phyloP scores from a whole-genome alignment of 2,113 vertebrate genomes.

The Pholis gunnellus region DNA sequence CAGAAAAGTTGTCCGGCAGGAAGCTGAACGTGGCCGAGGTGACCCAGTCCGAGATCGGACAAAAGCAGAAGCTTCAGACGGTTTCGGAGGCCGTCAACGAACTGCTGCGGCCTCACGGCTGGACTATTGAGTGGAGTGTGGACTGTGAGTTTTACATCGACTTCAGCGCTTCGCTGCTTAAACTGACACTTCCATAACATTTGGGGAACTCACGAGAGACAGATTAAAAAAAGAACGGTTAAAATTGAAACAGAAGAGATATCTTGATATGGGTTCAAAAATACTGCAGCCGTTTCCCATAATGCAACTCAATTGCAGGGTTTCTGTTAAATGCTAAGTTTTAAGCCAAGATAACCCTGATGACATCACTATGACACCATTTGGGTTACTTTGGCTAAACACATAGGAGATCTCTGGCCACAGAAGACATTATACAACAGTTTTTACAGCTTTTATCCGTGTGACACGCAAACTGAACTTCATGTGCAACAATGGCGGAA shows the following conservation, averaged over 20 bases:
- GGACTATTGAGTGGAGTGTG: slow-evolving; percentile 92
- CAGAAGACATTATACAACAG: neutral
- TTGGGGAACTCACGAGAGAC: neutral
- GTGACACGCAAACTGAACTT: neutral
- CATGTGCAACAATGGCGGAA: neutral
- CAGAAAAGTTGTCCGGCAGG: slow-evolving; percentile 91
- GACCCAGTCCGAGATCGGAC: slow-evolving; percentile 95
- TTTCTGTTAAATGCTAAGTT: neutral
- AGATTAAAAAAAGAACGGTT: neutral
- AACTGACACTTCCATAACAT: neutral
- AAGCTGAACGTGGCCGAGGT: slow-evolving; percentile 97
- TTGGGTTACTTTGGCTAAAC: neutral
- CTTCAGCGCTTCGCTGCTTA: neutral
- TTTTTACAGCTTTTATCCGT: neutral
- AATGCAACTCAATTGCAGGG: neutral
- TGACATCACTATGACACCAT: neutral
- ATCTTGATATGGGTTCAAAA: neutral
- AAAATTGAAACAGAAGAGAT: neutral
- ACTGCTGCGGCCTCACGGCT: slow-evolving; percentile 90
- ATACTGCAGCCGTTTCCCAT: neutral
- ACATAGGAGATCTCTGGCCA: neutral
- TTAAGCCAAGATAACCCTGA: neutral
- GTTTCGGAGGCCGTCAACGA: slow-evolving; percentile 93
- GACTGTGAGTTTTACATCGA: slow-evolving; percentile 87
- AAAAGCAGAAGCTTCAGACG: slow-evolving; percentile 96